Evolutionary conservation across 2,888 invertebrate species (phyloP).

Genomic region (Entomobrya proxima): DNA sequence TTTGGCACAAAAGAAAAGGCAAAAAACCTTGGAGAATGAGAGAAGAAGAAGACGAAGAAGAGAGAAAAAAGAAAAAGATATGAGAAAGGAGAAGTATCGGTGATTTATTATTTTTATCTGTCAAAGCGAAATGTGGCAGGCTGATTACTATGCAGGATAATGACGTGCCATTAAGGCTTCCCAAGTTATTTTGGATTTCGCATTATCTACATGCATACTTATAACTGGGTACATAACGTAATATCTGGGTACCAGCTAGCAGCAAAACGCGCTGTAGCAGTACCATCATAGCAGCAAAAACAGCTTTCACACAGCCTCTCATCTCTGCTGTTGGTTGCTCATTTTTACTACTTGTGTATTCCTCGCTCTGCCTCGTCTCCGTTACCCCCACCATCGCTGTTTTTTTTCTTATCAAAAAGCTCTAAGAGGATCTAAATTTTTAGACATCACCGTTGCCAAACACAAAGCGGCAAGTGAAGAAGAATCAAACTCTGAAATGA

Average conservation of each 20-base stretch:
- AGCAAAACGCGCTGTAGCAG: no score
- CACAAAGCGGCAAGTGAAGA: conserved; percentile 21
- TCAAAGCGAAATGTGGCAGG: conserved; percentile 75
- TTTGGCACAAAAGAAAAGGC: conserved; percentile 59
- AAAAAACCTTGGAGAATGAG: conserved; percentile 45
- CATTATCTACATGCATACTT: conserved; percentile 68
- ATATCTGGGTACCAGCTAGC: conserved; percentile 15
- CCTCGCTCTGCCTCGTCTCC: conserved; percentile 18
- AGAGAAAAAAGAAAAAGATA: conserved; percentile 66
- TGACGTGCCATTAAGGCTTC: conserved; percentile 76
- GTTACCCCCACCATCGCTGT: conserved; percentile 28
- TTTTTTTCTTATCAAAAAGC: conserved; percentile 69
- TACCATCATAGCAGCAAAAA: conserved; percentile 4
- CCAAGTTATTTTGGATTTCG: conserved; percentile 76
- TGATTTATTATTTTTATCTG: conserved; percentile 76
- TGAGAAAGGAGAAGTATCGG: conserved; percentile 74
- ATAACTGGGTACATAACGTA: neutral
- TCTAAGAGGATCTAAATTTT: conserved; percentile 71
- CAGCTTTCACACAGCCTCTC: conserved; percentile 40
- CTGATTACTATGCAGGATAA: conserved; percentile 76
- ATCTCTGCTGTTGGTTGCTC: conserved; percentile 33
- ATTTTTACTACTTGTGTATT: conserved; percentile 58
- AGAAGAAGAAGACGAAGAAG: conserved; percentile 9
- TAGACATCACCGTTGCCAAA: conserved; percentile 59
- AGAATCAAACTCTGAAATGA: conserved; percentile 58